These are phyloP conservation scores for Sebastolobus altivelis DNA, from an alignment of 2,797 vertebrate genomes.

Conservation along the genomic window DNA sequence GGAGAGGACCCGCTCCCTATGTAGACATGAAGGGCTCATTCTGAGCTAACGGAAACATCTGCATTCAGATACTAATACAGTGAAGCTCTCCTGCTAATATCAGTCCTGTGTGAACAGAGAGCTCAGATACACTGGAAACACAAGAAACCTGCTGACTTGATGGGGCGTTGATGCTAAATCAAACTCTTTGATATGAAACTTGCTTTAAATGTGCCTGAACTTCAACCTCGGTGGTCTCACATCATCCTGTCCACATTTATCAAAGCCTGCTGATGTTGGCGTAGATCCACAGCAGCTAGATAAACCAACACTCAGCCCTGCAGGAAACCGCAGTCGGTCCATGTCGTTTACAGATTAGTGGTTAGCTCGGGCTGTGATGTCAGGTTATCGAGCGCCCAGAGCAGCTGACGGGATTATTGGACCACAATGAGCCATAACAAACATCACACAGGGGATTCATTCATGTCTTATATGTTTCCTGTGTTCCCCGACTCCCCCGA, in stretches of 20 bases:
- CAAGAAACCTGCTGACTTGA: neutral
- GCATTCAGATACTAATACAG: neutral
- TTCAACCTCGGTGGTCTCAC: constrained; percentile 27
- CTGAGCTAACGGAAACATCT: too few species aligned
- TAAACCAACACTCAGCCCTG: constrained; percentile 17
- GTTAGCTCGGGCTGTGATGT: constrained; percentile 35
- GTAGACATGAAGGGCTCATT: too few species aligned
- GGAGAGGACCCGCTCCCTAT: too few species aligned
- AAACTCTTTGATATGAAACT: neutral
- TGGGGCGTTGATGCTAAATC: neutral
- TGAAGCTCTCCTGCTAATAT: neutral
- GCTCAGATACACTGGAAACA: constrained; percentile 1
- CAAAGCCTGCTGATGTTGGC: constrained; percentile 33
- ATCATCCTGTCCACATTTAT: constrained; percentile 9
- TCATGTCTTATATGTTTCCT: neutral
- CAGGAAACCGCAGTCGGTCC: constrained; percentile 28
- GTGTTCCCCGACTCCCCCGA: neutral
- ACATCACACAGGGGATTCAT: neutral
- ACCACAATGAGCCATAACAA: constrained; percentile 4
- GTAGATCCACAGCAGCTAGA: constrained; percentile 31
- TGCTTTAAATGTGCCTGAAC: constrained; percentile 4
- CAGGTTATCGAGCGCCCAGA: constrained; percentile 12
- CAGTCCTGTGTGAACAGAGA: neutral
- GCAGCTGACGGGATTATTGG: constrained; percentile 37
- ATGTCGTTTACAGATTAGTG: constrained; percentile 33